phyloP scores from a whole-genome alignment of 2,113 vertebrate species.

The Narcine bancroftii region DNA sequence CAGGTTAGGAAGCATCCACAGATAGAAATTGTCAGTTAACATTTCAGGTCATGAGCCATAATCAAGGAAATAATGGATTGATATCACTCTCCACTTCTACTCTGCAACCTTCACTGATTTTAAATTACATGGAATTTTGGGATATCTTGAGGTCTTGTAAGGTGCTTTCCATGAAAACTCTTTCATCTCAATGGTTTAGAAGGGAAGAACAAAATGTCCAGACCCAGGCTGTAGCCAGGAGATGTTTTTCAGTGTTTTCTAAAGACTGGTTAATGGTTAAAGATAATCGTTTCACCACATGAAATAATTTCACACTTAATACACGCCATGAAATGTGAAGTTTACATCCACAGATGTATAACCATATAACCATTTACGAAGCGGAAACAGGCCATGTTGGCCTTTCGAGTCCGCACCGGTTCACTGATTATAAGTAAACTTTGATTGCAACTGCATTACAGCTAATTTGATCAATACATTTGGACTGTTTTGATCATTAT shows the following conservation, averaged over 20 bases:
- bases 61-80: neutral
- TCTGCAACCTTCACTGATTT: neutral
- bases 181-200: neutral
- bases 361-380: too few relatives aligned
- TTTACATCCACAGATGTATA: neutral
- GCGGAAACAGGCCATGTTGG: too few relatives aligned
- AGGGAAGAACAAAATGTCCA: neutral
- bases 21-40: too few relatives aligned
- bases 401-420: too few relatives aligned
- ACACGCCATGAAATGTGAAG: neutral
- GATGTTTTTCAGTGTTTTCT: neutral
- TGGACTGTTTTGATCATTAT: neutral
- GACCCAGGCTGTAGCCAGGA: neutral
- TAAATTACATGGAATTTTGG: neutral
- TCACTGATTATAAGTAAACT: neutral
- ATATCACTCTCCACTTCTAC: too few relatives aligned
- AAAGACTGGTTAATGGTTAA: neutral
- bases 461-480: neutral
- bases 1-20: too few relatives aligned
- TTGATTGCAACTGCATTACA: neutral
- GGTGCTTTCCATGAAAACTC: neutral
- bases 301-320: neutral
- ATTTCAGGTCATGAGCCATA: too few relatives aligned
- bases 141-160: too few relatives aligned
- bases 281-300: neutral